Conservation (phyloP, 2,797 vertebrate genomes). For the Clamator glandarius region DNA sequence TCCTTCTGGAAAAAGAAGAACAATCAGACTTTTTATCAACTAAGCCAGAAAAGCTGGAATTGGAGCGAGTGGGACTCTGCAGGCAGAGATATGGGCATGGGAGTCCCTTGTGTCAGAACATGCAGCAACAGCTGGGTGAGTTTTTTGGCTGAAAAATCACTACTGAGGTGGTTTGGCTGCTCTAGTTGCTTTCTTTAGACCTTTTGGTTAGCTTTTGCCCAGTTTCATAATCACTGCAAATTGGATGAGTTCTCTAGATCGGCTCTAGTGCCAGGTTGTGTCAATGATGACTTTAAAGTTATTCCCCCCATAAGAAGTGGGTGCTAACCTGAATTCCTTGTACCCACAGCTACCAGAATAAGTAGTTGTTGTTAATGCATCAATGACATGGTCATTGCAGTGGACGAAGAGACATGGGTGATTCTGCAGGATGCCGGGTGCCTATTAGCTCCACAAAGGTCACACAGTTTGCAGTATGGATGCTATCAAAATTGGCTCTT, state of each 20-base stretch:
- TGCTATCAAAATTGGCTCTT: neutral
- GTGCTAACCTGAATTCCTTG: neutral
- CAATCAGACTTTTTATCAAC: neutral
- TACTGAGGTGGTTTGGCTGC: neutral
- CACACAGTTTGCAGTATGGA: neutral
- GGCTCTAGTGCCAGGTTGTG: neutral
- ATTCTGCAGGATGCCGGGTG: neutral
- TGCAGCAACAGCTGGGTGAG: neutral
- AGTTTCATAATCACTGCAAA: neutral
- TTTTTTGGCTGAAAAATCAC: neutral
- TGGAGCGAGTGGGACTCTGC: neutral
- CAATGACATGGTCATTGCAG: rapidly evolving
- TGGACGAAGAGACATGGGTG: neutral
- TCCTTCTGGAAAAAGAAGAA: neutral
- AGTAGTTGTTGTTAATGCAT: rapidly evolving
- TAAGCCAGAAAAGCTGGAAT: neutral
- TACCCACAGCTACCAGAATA: neutral
- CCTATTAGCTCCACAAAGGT: neutral
- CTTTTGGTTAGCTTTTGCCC: neutral
- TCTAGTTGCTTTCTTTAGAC: neutral
- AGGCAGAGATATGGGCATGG: neutral
- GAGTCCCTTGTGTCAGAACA: neutral
- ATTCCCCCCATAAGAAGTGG: neutral
- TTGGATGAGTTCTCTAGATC: neutral
- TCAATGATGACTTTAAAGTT: neutral